Percentiles rank a stretch among this genome's conserved stretches.
Evolutionary conservation across 2,113 vertebrate species (phyloP).

Genomic region (Nyctereutes procyonoides): DNA sequence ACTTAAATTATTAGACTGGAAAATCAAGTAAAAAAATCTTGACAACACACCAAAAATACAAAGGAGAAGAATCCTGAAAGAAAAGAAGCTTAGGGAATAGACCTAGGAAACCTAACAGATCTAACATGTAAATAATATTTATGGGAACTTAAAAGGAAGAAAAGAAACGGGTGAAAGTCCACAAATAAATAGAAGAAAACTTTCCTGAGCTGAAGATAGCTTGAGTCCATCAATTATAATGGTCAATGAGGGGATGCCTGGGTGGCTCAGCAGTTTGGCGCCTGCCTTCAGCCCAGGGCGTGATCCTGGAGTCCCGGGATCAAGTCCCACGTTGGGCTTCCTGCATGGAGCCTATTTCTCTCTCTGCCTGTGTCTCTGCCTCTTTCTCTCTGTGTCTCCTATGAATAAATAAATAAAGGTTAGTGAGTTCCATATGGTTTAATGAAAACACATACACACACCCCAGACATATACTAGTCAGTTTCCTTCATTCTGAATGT

Average conservation of each 20-base stretch:
- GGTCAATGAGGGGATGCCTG: neutral
- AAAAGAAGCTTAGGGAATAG: neutral
- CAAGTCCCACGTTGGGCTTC: too few relatives aligned
- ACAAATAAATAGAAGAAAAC: neutral
- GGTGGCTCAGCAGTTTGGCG: too few relatives aligned
- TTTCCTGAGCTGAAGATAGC: neutral
- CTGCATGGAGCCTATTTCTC: too few relatives aligned
- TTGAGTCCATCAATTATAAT: neutral
- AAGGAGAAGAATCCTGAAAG: neutral
- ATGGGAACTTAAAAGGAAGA: neutral
- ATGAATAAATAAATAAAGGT: neutral
- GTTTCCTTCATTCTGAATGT: neutral
- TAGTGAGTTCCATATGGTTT: neutral
- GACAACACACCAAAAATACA: neutral
- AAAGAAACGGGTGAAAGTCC: neutral
- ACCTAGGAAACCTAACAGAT: neutral
- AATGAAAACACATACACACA: neutral
- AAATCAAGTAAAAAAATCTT: conserved; percentile 21
- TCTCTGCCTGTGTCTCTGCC: too few relatives aligned
- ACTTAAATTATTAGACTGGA: neutral
- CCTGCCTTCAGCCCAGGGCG: too few relatives aligned
- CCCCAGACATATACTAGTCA: neutral
- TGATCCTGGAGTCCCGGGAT: too few relatives aligned
- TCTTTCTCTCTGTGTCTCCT: too few relatives aligned
- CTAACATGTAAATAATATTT: neutral